Conservation (phyloP, 2,113 vertebrate genomes). For the Serranochromis macrocephalus region DNA sequence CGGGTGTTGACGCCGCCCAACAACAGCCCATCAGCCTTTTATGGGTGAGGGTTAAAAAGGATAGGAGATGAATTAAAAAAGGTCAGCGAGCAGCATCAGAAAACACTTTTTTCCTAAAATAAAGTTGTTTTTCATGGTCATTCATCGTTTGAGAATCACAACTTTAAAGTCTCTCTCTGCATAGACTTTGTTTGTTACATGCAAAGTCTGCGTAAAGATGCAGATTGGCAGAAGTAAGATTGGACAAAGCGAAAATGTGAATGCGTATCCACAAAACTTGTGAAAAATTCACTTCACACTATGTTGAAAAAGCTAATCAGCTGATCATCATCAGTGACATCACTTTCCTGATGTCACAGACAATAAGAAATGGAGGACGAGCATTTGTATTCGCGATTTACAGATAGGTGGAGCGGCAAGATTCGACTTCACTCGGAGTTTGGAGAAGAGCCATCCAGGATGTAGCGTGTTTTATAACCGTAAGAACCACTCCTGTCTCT, state of each 20-base stretch:
- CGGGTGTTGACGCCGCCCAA: not conserved
- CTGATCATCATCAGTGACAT: not conserved
- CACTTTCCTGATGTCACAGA: not conserved
- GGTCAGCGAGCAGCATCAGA: not conserved
- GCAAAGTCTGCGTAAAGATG: not conserved
- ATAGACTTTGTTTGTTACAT: not conserved
- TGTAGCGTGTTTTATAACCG: not conserved
- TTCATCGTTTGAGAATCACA: not conserved
- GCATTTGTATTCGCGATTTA: not conserved
- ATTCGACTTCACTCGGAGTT: not conserved
- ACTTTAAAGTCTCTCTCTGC: not conserved
- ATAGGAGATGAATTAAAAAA: not conserved
- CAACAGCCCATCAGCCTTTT: not conserved
- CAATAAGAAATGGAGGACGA: not conserved
- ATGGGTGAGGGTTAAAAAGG: not conserved
- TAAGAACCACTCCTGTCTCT: not conserved
- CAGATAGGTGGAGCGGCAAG: not conserved
- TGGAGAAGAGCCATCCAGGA: not conserved
- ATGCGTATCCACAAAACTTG: fast-evolving
- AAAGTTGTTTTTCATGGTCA: not conserved
- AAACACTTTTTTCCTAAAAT: not conserved
- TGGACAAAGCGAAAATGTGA: not conserved
- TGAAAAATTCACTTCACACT: not conserved
- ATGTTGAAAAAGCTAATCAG: not conserved
- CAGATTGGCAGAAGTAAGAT: not conserved